phyloP scores from a whole-genome alignment of 2,888 invertebrate species.

The Hyles lineata region DNA sequence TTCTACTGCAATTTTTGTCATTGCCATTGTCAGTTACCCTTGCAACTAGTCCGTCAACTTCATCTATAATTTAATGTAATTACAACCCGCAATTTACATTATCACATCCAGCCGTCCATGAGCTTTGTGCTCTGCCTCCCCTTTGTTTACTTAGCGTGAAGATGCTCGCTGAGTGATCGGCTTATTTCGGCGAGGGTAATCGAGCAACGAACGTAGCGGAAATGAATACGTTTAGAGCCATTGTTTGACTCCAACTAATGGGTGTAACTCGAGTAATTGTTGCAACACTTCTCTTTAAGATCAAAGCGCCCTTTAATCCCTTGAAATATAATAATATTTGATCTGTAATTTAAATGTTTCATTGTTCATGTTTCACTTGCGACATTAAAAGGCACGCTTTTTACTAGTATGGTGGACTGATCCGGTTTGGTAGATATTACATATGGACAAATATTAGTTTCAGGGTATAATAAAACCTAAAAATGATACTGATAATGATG shows the following conservation, averaged over 20 bases:
- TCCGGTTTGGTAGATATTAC: no score
- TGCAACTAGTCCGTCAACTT: no score
- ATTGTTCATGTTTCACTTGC: no score
- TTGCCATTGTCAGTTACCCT: no score
- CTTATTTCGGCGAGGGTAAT: constrained; percentile 80
- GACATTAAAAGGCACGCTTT: no score
- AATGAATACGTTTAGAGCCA: constrained; percentile 47
- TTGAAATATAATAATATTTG: background rate
- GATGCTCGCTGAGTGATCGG: constrained; percentile 80
- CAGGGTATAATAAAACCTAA: no score
- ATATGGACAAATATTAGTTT: no score
- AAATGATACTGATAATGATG: no score
- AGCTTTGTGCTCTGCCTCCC: constrained; percentile 44
- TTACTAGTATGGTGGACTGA: no score
- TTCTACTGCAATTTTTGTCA: no score
- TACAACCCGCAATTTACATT: background rate
- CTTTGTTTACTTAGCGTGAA: constrained; percentile 74
- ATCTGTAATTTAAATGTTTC: background rate
- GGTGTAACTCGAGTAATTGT: constrained; percentile 28
- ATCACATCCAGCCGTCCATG: constrained; percentile 47
- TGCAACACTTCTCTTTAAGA: constrained; percentile 26
- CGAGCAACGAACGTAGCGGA: constrained; percentile 67
- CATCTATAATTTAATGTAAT: no score
- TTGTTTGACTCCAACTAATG: constrained; percentile 27
- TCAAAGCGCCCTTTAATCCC: background rate